Evolutionary conservation across 2,888 invertebrate species (phyloP).

Genomic region (Heliconius cydno): DNA sequence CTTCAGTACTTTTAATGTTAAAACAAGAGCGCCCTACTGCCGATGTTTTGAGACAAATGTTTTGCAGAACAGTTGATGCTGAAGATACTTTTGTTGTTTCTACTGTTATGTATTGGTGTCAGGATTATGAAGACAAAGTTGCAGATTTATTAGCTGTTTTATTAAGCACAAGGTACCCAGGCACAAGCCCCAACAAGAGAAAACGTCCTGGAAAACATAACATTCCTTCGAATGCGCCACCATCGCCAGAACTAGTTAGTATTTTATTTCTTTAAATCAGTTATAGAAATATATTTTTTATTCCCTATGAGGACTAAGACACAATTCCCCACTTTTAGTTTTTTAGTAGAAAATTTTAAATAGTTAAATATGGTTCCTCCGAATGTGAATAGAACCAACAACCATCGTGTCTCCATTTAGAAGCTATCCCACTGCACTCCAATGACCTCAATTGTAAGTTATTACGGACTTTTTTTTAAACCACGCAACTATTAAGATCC

Average conservation of each 20-base stretch:
- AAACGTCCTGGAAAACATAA: constrained; percentile 91
- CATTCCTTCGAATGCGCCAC: constrained; percentile 87
- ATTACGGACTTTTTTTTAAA: background rate
- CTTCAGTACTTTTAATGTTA: constrained; percentile 93
- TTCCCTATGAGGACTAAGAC: background rate
- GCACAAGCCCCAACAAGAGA: constrained; percentile 94
- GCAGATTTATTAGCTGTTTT: constrained; percentile 91
- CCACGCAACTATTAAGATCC: too few species aligned
- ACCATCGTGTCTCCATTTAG: background rate
- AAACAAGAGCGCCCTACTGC: constrained; percentile 95
- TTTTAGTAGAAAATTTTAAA: too few species aligned
- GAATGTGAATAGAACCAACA: too few species aligned
- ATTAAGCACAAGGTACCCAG: constrained; percentile 92
- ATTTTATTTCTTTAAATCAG: constrained; percentile 14
- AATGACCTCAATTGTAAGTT: background rate
- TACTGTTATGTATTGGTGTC: constrained; percentile 96
- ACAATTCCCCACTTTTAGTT: too few species aligned
- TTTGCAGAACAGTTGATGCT: constrained; percentile 88
- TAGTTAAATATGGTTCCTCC: too few species aligned
- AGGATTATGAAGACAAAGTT: constrained; percentile 94
- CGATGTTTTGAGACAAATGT: constrained; percentile 92
- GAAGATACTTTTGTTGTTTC: constrained; percentile 96
- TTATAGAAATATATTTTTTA: background rate
- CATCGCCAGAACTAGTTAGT: constrained; percentile 89
- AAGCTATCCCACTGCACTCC: background rate